phyloP scores from a whole-genome alignment of 2,797 vertebrate genomes.

The Paguma larvata region DNA sequence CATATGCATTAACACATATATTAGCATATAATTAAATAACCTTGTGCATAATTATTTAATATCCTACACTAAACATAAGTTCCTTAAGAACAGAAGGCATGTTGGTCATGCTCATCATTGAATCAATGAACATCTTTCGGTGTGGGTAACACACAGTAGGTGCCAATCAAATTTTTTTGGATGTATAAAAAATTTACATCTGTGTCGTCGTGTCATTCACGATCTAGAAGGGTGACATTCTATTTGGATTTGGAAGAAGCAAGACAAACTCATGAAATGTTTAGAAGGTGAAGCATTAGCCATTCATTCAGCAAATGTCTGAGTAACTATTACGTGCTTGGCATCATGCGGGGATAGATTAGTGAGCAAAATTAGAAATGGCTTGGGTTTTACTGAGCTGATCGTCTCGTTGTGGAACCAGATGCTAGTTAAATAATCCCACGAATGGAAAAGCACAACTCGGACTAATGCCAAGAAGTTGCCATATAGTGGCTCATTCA shows the following conservation, averaged over 20 bases:
- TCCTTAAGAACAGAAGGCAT: background rate
- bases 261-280: background rate
- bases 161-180: background rate
- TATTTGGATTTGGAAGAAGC: background rate
- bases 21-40: background rate
- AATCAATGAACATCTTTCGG: background rate
- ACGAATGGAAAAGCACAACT: background rate
- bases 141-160: background rate
- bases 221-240: background rate
- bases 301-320: slow-evolving; percentile 17
- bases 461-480: background rate
- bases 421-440: background rate
- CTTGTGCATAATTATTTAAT: slow-evolving; percentile 18
- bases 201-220: background rate
- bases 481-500: background rate
- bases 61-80: background rate
- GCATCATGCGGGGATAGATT: background rate
- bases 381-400: background rate
- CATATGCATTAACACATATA: too few species aligned
- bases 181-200: background rate
- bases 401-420: background rate
- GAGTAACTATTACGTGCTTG: background rate
- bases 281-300: background rate
- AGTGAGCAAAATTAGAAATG: background rate
- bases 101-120: background rate